These are phyloP conservation scores for Papilio elwesi DNA, from an alignment of 2,888 invertebrate species.

Conservation along the genomic window DNA sequence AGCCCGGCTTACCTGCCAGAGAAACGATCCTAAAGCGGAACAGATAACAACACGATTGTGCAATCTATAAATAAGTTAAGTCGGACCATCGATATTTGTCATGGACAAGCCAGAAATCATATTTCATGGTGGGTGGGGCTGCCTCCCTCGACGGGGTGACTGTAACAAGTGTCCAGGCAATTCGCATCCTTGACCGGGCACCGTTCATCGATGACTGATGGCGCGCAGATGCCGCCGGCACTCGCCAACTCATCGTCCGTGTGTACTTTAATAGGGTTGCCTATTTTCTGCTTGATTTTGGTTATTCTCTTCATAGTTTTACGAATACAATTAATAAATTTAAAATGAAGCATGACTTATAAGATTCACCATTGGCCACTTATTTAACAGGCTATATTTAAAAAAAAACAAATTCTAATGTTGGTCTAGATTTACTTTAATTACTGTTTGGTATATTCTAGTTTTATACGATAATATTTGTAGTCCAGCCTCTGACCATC, in stretches of 20 bases:
- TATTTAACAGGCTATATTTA: too few relatives aligned
- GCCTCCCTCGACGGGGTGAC: slow-evolving; percentile 30
- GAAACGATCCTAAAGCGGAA: not conserved
- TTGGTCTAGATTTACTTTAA: too few relatives aligned
- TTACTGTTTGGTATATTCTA: too few relatives aligned
- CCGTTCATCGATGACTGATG: slow-evolving; percentile 80
- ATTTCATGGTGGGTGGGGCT: slow-evolving; percentile 43
- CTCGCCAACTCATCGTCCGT: slow-evolving; percentile 71
- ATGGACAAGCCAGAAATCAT: slow-evolving; percentile 45
- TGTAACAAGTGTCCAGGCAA: slow-evolving; percentile 58
- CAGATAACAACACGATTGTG: not conserved
- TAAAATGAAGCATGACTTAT: too few relatives aligned
- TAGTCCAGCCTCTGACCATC: too few relatives aligned
- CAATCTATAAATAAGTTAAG: slow-evolving; percentile 26
- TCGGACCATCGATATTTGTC: slow-evolving; percentile 46
- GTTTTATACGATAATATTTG: too few relatives aligned
- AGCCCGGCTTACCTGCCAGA: too few relatives aligned
- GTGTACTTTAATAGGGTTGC: slow-evolving; percentile 38
- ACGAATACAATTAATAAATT: too few relatives aligned
- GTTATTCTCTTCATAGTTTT: not conserved
- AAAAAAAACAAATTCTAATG: too few relatives aligned
- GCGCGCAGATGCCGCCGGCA: slow-evolving; percentile 75
- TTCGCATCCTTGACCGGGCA: slow-evolving; percentile 76
- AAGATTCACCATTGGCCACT: too few relatives aligned
- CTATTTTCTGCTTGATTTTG: slow-evolving; percentile 4